phyloP scores from a whole-genome alignment of 2,888 invertebrate genomes.

The Rhamphomyia laevipes region DNA sequence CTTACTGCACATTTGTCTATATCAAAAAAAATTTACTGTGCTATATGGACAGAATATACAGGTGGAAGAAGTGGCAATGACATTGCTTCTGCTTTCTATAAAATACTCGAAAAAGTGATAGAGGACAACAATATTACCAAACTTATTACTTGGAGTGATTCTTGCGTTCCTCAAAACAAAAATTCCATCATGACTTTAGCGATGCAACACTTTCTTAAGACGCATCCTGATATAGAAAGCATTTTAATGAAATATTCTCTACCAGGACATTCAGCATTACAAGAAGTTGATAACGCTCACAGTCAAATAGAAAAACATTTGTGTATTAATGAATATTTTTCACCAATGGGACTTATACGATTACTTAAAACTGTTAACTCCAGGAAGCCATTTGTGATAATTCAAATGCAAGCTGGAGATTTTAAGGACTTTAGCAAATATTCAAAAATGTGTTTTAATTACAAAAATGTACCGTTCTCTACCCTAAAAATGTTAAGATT shows the following conservation, averaged over 20 bases:
- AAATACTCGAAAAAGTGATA: constrained; percentile 2
- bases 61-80: constrained; percentile 6
- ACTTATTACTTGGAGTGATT: constrained; percentile 5
- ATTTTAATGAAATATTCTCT: constrained; percentile 8
- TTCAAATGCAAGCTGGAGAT: constrained; percentile 3
- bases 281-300: constrained; percentile 7
- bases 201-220: constrained; percentile 6
- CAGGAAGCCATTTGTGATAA: constrained; percentile 3
- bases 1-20: constrained; percentile 2
- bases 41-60: constrained; percentile 6
- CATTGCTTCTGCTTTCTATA: constrained; percentile 3
- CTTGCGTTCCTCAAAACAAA: constrained; percentile 7
- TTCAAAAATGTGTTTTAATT: constrained; percentile 7
- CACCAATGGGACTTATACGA: constrained; percentile 4
- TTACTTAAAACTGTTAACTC: constrained; percentile 3
- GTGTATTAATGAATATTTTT: constrained; percentile 7
- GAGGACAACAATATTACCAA: constrained; percentile 4
- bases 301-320: constrained; percentile 39
- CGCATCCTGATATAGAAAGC: constrained; percentile 4
- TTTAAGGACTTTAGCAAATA: constrained; percentile 4
- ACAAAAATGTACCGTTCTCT: constrained; percentile 2
- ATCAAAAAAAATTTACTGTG: constrained; percentile 6
- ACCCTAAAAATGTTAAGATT: constrained; percentile 4
- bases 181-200: constrained; percentile 8
- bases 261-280: constrained; percentile 8